Base-by-base conservation (phyloP, 1,140 invertebrate species). In the Liolophura sinensis region DNA sequence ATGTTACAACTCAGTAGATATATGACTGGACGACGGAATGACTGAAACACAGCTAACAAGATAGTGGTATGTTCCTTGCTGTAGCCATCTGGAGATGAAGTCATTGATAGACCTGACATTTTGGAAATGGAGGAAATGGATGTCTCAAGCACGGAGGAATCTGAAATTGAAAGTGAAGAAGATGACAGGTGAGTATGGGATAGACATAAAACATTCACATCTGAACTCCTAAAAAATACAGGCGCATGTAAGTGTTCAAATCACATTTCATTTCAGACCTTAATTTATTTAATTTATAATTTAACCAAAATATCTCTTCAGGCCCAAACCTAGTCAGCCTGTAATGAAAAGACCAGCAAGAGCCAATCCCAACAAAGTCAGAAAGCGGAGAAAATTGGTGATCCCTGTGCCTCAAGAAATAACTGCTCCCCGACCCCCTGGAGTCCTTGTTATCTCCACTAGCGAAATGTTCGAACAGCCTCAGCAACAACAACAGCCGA, bases 151-250 rank as follows among this genome's bases (percentile, higher is more conserved):
- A 67, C 73, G 67, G 86, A 89, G 68, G 93, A 95, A 82, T 94
- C 92, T 54, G 93, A 93, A 85, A 84, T 94, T 70, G 92, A 93
- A 78, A 92, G 90, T 82, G 91, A 91, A 64, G 86, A 86, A 66
- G 89, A 89, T 74, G 56, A 57, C 47, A 68, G 62, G 24, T 54
- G n/a, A 57, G 20, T 40, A 5, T 40, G 3, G 31, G 3, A 9
- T 5, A 40, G 31, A 9, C 31, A 40, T 40, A 9, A 40, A 40
- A 3, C 3, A 5, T 40, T 40, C 9, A 40, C 31, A 40, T 40
- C 31, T 40, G n/a, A n/a, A n/a, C n/a, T n/a, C n/a, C n/a, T n/a
- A n/a, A n/a, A n/a, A n/a, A n/a, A n/a, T n/a, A n/a, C n/a, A n/a
- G n/a, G n/a, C n/a, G n/a, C n/a, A n/a, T n/a, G n/a, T n/a, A n/a